Evolutionary conservation across 2,888 invertebrate species (phyloP).

Genomic region (Hirtodrosophila histrioides): DNA sequence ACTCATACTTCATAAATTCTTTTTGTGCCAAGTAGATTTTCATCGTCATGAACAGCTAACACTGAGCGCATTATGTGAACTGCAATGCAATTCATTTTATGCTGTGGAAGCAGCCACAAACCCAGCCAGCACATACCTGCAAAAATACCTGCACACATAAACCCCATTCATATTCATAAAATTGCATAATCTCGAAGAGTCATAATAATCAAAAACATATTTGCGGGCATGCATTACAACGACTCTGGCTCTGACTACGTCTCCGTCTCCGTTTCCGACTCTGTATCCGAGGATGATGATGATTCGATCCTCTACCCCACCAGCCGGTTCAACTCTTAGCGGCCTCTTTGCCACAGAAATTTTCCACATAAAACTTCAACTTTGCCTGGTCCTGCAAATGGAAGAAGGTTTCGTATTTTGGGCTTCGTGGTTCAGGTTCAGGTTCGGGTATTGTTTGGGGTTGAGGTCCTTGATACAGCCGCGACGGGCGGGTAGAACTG

Average conservation of each 20-base stretch:
- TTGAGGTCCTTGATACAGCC: constrained; percentile 60
- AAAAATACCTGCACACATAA: constrained; percentile 55
- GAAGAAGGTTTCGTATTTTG: constrained; percentile 14
- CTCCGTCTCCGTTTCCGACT: constrained; percentile 1
- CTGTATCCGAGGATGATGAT: constrained; percentile 12
- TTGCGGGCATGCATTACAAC: constrained; percentile 70
- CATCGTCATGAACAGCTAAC: constrained; percentile 23
- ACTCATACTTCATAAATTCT: constrained; percentile 51
- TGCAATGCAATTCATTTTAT: constrained; percentile 63
- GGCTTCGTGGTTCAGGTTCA: constrained; percentile 2
- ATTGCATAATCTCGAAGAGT: constrained; percentile 81
- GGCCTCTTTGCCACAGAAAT: constrained; percentile 56
- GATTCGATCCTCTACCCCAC: background rate
- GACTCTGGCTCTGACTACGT: constrained; percentile 7
- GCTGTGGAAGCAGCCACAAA: constrained; percentile 23
- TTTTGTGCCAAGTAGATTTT: constrained; percentile 50
- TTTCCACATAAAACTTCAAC: constrained; percentile 74
- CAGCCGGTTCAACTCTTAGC: constrained; percentile 34
- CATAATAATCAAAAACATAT: constrained; percentile 81
- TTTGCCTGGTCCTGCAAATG: constrained; percentile 52
- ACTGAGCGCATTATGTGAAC: constrained; percentile 32
- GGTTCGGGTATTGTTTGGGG: constrained; percentile 1
- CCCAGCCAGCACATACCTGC: constrained; percentile 31
- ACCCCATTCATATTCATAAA: constrained; percentile 78
- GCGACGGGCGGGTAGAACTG: constrained; percentile 26